These are phyloP conservation scores for Mormyrus iriodes DNA, from an alignment of 2,113 vertebrate species.

Conservation along the genomic window DNA sequence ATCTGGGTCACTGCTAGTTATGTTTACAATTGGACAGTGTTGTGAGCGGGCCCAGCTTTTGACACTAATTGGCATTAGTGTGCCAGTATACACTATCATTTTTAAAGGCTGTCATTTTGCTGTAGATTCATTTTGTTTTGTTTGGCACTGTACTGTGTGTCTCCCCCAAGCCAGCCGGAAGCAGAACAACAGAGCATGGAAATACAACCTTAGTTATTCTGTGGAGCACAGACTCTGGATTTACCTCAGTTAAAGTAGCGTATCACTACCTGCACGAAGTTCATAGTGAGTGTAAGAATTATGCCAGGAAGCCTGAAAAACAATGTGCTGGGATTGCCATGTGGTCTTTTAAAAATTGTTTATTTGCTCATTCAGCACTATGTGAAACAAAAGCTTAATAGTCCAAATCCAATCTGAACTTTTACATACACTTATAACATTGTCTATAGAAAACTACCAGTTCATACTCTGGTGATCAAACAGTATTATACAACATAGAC, in stretches of 20 bases:
- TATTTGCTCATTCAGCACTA: not conserved
- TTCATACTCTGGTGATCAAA: not conserved
- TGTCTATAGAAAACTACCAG: not conserved
- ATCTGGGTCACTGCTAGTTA: not conserved
- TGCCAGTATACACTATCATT: not conserved
- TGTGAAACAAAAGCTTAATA: not conserved
- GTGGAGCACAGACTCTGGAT: not conserved
- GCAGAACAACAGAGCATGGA: not conserved
- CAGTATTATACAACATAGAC: not conserved
- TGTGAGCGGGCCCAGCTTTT: not conserved
- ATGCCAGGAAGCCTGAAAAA: not conserved
- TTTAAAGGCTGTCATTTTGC: conserved; percentile 2
- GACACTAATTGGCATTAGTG: not conserved
- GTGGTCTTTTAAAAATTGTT: not conserved
- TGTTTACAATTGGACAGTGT: not conserved
- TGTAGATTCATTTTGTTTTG: not conserved
- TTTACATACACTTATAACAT: not conserved
- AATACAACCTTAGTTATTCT: not conserved
- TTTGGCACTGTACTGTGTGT: not conserved
- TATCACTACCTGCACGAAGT: not conserved
- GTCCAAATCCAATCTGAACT: not conserved
- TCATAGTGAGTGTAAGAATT: not conserved
- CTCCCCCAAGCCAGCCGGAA: not conserved
- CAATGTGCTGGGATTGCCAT: not conserved
- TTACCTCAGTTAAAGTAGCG: not conserved